Evolutionary conservation across 2,113 vertebrate species (phyloP), one percentile per base, ranked within the genome.

Genomic region (Corydoras maculifer): DNA sequence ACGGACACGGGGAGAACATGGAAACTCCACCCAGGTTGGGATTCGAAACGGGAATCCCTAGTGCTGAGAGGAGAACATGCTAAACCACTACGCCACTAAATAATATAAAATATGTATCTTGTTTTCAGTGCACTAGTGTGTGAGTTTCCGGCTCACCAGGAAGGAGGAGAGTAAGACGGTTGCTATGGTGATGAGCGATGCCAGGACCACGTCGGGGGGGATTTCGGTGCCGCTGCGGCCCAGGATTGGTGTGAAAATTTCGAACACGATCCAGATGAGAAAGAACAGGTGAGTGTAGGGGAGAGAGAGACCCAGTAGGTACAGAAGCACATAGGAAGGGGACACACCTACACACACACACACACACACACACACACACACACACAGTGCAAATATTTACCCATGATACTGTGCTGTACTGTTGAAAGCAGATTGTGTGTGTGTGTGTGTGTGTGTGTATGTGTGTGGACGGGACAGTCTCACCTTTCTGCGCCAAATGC

Each of bases 191-290:
- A 96, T 84, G 63, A 97, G 84, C 71, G 89, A 84, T 29, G 93
- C 94, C 80, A 98, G 72, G 49, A 97, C 89, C 69, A 93, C 70
- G 66, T 99, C 97, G 0, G 97, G 94, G 11, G 91, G 94, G 43
- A 96, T 94, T 85, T 98, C 94, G 0, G 96, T 94, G 69, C 95
- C 95, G 14, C 94, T 97, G 70, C 96, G 94, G 5, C 97, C 97
- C 84, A 97, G 90, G 71, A 98, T 96, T 62, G 97, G 97, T 0
- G 92, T 92, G 77, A 99, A 97, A 87, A 99, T 97, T 85, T 98
- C 97, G 86, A 98, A 98, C 48, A 97, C 89, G 35, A 94, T 90
- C 94, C 95, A 98, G 78, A 94, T 92, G 69, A 98, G 90, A 79
- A 98, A 99, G 80, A 95, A 83, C 72, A 92, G 86, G 81, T 97